Base-by-base conservation (phyloP, 2,888 invertebrate species). In the Psococerastis gibbosa region DNA sequence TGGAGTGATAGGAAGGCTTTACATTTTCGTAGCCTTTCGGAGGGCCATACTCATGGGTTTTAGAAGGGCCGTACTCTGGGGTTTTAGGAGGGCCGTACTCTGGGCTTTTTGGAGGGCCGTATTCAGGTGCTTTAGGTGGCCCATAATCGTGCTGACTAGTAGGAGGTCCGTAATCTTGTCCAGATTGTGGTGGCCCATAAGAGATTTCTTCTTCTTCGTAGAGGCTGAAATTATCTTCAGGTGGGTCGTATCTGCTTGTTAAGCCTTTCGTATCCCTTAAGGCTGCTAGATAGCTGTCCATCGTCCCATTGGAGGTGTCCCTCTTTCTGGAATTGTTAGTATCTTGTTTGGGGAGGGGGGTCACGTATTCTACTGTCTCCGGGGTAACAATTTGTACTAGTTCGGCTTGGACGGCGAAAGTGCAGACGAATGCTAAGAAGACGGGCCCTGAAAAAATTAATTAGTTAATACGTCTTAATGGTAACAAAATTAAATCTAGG, bases 351-450 rank as follows among this genome's bases (percentile, higher is more conserved):
- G 35, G 8, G 9, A 31, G n/a, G 8, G 35, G 35, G 18, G 38
- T 38, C 3, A 38, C 38, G 20, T 18, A n/a, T 18, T 38, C 18
- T 6, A 38, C 38, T 18, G 6, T 15, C 20, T 5, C 38, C 15
- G 38, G 38, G 6, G 38, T 38, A 13, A 38, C 20, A 20, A 38
- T 38, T 20, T 38, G 38, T 4, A 38, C 38, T 5, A 38, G 11
- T 20, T 38, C 38, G 22, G 4, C n/a, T n/a, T n/a, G n/a, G n/a
- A n/a, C n/a, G n/a, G n/a, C n/a, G n/a, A n/a, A n/a, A n/a, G n/a
- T n/a, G n/a, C n/a, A n/a, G n/a, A n/a, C n/a, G n/a, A n/a, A n/a
- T n/a, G n/a, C n/a, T n/a, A n/a, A n/a, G n/a, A n/a, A n/a, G n/a
- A n/a, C n/a, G n/a, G n/a, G n/a, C n/a, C n/a, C n/a, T n/a, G n/a